Percentiles rank a stretch among this genome's conserved stretches.
phyloP scores from a whole-genome alignment of 2,888 invertebrate species.

The Phortica okadai region DNA sequence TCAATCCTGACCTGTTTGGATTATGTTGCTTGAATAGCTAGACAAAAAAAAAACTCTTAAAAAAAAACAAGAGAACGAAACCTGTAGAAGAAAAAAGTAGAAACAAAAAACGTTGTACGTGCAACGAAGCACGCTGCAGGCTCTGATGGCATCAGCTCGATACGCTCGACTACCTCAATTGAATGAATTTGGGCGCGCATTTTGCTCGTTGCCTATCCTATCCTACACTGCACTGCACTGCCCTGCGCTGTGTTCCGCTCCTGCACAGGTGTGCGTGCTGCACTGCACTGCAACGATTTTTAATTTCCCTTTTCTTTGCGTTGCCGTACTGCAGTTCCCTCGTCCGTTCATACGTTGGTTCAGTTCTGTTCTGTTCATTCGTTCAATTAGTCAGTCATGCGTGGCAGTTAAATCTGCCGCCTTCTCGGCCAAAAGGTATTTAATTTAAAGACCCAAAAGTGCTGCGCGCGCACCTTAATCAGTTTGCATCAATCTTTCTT shows the following conservation, averaged over 20 bases:
- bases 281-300: background rate
- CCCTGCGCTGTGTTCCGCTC: background rate
- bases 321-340: background rate
- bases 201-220: background rate
- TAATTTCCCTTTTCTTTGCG: background rate
- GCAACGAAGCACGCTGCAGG: background rate
- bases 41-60: background rate
- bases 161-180: background rate
- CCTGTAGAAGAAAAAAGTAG: background rate
- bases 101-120: background rate
- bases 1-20: background rate
- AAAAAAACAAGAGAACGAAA: background rate
- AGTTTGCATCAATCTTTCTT: slow-evolving; percentile 14
- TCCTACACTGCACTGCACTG: background rate
- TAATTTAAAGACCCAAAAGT: background rate
- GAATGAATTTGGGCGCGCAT: background rate
- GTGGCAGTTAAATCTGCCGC: slow-evolving; percentile 1
- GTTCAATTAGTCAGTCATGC: slow-evolving; percentile 13
- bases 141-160: background rate
- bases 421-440: slow-evolving; percentile 1
- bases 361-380: background rate
- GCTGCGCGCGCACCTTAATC: slow-evolving; percentile 6
- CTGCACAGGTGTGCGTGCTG: background rate
- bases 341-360: background rate
- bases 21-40: background rate